phyloP scores from a whole-genome alignment of 2,888 invertebrate genomes.

The Chrysotoxum bicinctum region DNA sequence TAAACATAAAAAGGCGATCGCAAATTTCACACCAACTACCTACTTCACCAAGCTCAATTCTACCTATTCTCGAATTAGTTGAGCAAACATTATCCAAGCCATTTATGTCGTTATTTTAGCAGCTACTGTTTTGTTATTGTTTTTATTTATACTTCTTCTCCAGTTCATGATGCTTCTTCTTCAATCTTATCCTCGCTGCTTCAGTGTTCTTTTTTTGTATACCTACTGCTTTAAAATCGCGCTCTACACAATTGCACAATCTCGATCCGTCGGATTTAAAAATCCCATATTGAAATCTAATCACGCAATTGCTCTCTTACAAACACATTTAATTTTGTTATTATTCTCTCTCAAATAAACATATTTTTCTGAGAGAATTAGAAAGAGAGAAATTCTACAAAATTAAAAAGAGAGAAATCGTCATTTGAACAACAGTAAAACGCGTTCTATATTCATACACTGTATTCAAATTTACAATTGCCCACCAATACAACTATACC shows the following conservation, averaged over 20 bases:
- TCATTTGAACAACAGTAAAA: constrained; percentile 42
- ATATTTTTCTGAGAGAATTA: constrained; percentile 18
- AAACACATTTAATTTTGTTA: neutral
- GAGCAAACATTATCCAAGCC: constrained; percentile 2
- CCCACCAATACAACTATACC: constrained; percentile 20
- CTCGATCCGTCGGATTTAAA: constrained; percentile 15
- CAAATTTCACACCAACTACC: constrained; percentile 8
- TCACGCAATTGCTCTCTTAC: neutral
- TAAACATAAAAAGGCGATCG: neutral
- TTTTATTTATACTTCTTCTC: constrained; percentile 32
- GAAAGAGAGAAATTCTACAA: neutral
- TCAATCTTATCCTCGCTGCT: neutral
- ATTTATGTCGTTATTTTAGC: neutral
- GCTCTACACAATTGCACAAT: constrained; percentile 39
- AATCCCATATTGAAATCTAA: neutral
- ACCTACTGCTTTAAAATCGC: neutral
- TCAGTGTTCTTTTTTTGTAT: constrained; percentile 6
- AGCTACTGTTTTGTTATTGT: constrained; percentile 60
- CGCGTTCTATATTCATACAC: neutral
- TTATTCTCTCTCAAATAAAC: constrained; percentile 61
- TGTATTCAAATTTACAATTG: constrained; percentile 30
- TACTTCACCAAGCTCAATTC: neutral
- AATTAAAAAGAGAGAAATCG: neutral
- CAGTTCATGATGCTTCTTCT: neutral
- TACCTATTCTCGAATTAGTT: constrained; percentile 11